These are phyloP conservation scores for Trisateles emortualis DNA, from an alignment of 2,888 invertebrate genomes.

Conservation along the genomic window DNA sequence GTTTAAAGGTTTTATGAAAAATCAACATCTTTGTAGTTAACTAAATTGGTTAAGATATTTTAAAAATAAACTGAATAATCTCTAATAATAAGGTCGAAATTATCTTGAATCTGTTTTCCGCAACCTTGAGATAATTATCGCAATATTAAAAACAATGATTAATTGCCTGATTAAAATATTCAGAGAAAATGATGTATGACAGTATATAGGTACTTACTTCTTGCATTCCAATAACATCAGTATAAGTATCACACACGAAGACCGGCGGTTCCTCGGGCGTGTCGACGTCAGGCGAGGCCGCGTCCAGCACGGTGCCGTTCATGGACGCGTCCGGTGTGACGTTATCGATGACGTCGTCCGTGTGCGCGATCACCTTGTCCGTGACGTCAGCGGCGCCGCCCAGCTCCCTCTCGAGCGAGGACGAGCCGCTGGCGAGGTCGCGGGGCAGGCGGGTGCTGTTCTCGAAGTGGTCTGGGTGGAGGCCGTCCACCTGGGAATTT, in stretches of 20 bases:
- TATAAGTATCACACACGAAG: slow-evolving; percentile 70
- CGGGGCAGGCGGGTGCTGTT: slow-evolving; percentile 50
- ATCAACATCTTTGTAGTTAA: too few species aligned
- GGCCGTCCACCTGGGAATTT: slow-evolving; percentile 68
- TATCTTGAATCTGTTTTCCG: too few species aligned
- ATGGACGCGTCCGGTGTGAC: slow-evolving; percentile 14
- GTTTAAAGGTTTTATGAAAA: too few species aligned
- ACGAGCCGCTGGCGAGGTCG: slow-evolving; percentile 72
- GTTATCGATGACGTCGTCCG: slow-evolving; percentile 35
- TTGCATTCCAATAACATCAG: slow-evolving; percentile 69
- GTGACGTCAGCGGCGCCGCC: slow-evolving; percentile 31
- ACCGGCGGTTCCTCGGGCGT: slow-evolving; percentile 75
- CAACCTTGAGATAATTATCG: too few species aligned
- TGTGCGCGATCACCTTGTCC: slow-evolving; percentile 35
- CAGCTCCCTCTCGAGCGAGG: slow-evolving; percentile 77
- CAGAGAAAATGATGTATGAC: too few species aligned
- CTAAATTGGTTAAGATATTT: too few species aligned
- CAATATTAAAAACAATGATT: too few species aligned
- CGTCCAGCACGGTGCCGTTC: slow-evolving; percentile 15
- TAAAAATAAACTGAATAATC: too few species aligned
- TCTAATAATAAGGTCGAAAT: too few species aligned
- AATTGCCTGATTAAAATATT: not conserved
- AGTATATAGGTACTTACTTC: slow-evolving; percentile 70
- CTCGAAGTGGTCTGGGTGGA: slow-evolving; percentile 74
- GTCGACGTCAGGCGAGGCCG: slow-evolving; percentile 47